Conservation (phyloP, 2,113 vertebrate species). For the Eubucco bourcierii region DNA sequence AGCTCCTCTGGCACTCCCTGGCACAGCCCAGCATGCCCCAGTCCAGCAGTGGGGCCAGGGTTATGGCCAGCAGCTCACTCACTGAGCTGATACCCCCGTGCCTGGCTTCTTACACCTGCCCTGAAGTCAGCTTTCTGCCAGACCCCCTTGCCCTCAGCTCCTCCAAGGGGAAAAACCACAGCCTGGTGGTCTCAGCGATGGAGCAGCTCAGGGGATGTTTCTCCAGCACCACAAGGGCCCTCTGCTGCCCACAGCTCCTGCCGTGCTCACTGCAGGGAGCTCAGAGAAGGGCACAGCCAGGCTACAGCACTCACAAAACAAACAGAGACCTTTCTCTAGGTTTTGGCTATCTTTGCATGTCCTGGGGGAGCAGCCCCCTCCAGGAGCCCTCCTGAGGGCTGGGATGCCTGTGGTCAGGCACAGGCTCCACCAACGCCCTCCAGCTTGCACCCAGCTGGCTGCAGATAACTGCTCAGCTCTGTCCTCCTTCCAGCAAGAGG, state of each 20-base stretch:
- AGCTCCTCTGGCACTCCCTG: background rate
- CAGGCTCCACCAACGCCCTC: background rate
- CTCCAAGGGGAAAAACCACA: background rate
- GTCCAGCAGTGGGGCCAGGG: accelerated
- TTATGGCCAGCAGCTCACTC: accelerated
- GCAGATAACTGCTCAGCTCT: background rate
- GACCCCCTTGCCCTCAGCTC: background rate
- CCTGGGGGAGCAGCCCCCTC: background rate
- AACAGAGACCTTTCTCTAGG: background rate
- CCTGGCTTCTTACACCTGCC: background rate
- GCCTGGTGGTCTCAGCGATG: background rate
- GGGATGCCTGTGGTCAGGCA: background rate
- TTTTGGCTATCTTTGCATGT: background rate
- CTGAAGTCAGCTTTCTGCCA: background rate
- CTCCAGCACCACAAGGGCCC: background rate
- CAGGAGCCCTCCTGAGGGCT: background rate
- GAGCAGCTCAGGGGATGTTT: background rate
- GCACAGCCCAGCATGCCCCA: background rate
- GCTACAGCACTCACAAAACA: background rate
- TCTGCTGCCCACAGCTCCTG: background rate
- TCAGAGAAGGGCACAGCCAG: background rate
- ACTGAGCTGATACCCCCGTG: background rate
- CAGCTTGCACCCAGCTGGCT: background rate
- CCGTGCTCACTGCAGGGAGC: background rate
- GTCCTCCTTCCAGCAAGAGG: background rate